These are phyloP conservation scores for Serinus canaria DNA, from an alignment of 2,113 vertebrate species.

Conservation along the genomic window DNA sequence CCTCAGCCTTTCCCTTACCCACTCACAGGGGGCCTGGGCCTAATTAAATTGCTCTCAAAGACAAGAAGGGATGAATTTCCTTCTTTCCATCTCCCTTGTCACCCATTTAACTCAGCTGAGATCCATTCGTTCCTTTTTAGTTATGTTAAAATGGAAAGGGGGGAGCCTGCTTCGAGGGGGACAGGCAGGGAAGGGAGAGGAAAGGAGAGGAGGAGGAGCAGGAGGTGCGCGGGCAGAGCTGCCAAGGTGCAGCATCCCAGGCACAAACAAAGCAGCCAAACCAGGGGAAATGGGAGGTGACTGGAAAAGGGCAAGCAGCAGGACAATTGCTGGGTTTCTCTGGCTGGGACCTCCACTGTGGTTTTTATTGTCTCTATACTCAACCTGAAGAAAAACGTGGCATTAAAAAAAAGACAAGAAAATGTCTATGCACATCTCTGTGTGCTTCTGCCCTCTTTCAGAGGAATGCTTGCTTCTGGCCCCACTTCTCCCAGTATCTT, in stretches of 20 bases:
- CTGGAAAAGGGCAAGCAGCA: neutral
- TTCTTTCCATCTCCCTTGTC: slow-evolving; percentile 79
- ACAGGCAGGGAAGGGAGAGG: neutral
- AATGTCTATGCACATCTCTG: neutral
- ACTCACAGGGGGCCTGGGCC: slow-evolving; percentile 68
- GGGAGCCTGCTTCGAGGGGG: slow-evolving; percentile 51
- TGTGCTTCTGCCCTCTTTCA: neutral
- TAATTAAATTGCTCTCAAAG: slow-evolving; percentile 92
- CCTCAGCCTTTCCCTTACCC: slow-evolving; percentile 65
- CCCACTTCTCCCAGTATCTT: neutral
- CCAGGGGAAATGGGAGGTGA: neutral
- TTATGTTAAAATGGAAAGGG: slow-evolving; percentile 64
- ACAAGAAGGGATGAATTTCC: slow-evolving; percentile 86
- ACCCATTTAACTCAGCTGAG: slow-evolving; percentile 79
- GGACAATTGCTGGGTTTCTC: neutral
- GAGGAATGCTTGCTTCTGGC: neutral
- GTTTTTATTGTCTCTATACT: neutral
- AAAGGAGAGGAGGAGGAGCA: neutral
- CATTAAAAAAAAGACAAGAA: neutral
- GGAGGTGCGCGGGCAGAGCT: fast-evolving
- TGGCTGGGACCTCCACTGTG: neutral
- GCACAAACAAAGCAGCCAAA: slow-evolving; percentile 65
- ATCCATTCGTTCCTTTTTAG: slow-evolving; percentile 77
- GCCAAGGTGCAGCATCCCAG: slow-evolving; percentile 44
- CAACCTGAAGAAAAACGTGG: neutral